Conservation (phyloP, 2,888 invertebrate genomes). For the Conops quadrifasciatus region DNA sequence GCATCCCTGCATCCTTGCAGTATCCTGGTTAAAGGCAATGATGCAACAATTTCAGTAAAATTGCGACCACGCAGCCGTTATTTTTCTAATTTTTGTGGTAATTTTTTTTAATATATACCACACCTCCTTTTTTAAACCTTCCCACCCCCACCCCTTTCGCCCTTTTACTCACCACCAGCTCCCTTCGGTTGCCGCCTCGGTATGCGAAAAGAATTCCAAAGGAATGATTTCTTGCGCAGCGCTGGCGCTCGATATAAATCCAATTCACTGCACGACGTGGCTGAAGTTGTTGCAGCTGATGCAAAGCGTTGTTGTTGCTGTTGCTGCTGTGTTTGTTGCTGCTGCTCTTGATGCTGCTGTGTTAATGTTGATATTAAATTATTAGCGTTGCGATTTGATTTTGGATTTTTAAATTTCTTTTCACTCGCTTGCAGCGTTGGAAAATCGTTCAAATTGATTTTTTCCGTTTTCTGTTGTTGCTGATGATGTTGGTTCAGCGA, state of each 20-base stretch:
- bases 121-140: not conserved
- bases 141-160: not conserved
- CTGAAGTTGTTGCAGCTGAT: slow-evolving; percentile 44
- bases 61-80: not conserved
- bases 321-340: slow-evolving; percentile 36
- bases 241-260: slow-evolving; percentile 57
- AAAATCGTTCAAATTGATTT: slow-evolving; percentile 29
- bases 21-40: not conserved
- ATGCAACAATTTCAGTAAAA: not conserved
- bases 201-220: slow-evolving; percentile 64
- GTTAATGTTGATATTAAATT: slow-evolving; percentile 38
- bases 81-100: slow-evolving; percentile 6
- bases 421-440: slow-evolving; percentile 43
- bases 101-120: not conserved
- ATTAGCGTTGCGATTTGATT: slow-evolving; percentile 38
- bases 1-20: not conserved
- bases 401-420: slow-evolving; percentile 45
- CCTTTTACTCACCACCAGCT: slow-evolving; percentile 51
- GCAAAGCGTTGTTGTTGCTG: slow-evolving; percentile 35
- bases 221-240: slow-evolving; percentile 57
- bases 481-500: not conserved
- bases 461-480: slow-evolving; percentile 46
- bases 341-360: slow-evolving; percentile 37
- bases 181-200: slow-evolving; percentile 61
- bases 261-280: slow-evolving; percentile 55